Conservation (phyloP, 2,888 invertebrate species). For the Calliopum simillimum region DNA sequence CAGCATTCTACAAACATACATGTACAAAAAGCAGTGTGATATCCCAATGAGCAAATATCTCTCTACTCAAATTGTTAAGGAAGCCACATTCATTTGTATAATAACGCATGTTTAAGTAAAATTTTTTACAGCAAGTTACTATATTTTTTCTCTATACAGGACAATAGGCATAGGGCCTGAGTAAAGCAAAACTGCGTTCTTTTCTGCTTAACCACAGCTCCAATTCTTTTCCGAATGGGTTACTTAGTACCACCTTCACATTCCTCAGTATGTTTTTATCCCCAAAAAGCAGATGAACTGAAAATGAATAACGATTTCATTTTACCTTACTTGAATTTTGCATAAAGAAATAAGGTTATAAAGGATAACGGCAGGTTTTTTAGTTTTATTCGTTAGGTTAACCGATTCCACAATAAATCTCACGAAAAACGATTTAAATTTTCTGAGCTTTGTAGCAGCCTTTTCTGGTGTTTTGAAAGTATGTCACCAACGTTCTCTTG, state of each 20-base stretch:
- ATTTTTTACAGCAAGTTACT: no score
- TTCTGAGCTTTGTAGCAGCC: constrained; percentile 36
- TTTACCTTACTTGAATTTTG: constrained; percentile 37
- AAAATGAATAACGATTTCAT: constrained; percentile 49
- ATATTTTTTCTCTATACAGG: no score
- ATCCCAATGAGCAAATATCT: no score
- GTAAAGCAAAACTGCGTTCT: no score
- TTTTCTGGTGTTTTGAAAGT: neutral
- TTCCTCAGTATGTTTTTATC: constrained; percentile 41
- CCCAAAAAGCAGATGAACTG: constrained; percentile 48
- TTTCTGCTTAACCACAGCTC: no score
- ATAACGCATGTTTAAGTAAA: no score
- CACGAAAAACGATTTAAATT: constrained; percentile 64
- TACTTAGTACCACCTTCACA: constrained; percentile 6
- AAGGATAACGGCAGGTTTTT: constrained; percentile 22
- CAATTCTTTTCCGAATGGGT: no score
- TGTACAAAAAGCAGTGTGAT: no score
- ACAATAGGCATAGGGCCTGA: no score
- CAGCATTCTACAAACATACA: constrained; percentile 16
- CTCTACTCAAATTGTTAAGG: no score
- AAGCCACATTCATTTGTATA: no score
- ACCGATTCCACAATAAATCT: constrained; percentile 66
- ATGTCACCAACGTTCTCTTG: neutral
- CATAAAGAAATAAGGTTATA: constrained; percentile 38
- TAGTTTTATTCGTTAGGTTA: constrained; percentile 53